phyloP scores from a whole-genome alignment of 2,113 vertebrate genomes.

The Leiothrix lutea region DNA sequence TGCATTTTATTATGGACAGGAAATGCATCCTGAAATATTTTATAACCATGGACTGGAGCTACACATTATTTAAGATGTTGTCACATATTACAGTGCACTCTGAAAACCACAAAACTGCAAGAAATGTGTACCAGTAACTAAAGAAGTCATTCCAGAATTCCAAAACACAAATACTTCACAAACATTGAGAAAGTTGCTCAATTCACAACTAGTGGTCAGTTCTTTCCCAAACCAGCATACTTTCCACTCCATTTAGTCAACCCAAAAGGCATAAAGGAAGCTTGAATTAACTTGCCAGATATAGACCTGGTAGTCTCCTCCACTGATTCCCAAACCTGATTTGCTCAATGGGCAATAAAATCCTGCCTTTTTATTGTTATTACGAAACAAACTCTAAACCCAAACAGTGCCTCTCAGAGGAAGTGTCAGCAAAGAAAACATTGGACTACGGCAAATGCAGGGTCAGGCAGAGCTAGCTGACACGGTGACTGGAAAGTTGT shows the following conservation, averaged over 20 bases:
- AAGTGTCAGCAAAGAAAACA: background rate
- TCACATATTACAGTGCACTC: background rate
- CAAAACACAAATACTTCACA: background rate
- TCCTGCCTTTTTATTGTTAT: background rate
- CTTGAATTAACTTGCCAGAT: background rate
- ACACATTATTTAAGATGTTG: background rate
- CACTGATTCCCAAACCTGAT: background rate
- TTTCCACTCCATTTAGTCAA: background rate
- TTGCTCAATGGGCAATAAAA: background rate
- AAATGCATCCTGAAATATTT: background rate
- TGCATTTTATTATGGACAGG: background rate
- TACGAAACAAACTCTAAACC: background rate
- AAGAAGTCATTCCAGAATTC: background rate
- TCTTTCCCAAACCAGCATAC: background rate
- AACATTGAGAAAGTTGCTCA: background rate
- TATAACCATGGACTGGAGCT: background rate
- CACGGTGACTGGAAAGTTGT: background rate
- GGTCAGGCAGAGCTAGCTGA: background rate
- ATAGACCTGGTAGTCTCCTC: background rate
- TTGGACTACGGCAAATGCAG: background rate
- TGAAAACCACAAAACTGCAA: background rate
- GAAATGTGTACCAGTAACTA: background rate
- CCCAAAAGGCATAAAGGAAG: background rate
- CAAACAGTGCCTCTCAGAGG: background rate
- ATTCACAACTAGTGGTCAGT: background rate